Percentiles rank a stretch among this genome's conserved stretches.
phyloP scores from a whole-genome alignment of 2,888 invertebrate species.

The Nomada hirtipes region DNA sequence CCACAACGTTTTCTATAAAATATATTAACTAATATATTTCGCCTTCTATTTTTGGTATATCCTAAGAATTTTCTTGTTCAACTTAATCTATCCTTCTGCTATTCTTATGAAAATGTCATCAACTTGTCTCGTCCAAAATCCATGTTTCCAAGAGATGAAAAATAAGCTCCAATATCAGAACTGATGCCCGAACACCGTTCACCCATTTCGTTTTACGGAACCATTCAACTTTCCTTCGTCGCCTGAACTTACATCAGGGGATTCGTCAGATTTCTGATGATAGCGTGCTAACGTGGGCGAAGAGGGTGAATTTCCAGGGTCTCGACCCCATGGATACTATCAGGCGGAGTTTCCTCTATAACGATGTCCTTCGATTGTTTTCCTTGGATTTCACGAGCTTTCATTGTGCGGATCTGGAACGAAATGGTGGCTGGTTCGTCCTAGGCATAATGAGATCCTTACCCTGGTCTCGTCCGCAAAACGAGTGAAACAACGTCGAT shows the following conservation, averaged over 20 bases:
- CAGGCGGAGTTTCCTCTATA: neutral
- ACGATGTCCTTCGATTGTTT: constrained; percentile 8
- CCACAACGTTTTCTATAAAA: too few relatives aligned
- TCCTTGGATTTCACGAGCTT: neutral
- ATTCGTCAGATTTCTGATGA: neutral
- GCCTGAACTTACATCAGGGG: neutral
- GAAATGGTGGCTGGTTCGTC: constrained; percentile 13
- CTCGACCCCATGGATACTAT: neutral
- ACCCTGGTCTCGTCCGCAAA: neutral
- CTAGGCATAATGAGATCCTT: constrained; percentile 25
- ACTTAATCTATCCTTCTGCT: too few relatives aligned
- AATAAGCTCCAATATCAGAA: neutral
- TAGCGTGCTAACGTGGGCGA: neutral
- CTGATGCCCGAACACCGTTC: too few relatives aligned
- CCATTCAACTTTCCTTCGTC: neutral
- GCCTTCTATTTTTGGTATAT: too few relatives aligned
- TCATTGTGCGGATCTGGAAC: neutral
- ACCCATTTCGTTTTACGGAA: neutral
- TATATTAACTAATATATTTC: too few relatives aligned
- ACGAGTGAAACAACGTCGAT: constrained; percentile 1
- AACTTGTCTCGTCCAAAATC: neutral
- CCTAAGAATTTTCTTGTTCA: too few relatives aligned
- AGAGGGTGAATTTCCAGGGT: neutral
- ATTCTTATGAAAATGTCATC: too few relatives aligned
- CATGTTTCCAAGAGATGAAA: neutral